phyloP scores from a whole-genome alignment of 1,140 invertebrate genomes.

The Trichogramma pretiosum region DNA sequence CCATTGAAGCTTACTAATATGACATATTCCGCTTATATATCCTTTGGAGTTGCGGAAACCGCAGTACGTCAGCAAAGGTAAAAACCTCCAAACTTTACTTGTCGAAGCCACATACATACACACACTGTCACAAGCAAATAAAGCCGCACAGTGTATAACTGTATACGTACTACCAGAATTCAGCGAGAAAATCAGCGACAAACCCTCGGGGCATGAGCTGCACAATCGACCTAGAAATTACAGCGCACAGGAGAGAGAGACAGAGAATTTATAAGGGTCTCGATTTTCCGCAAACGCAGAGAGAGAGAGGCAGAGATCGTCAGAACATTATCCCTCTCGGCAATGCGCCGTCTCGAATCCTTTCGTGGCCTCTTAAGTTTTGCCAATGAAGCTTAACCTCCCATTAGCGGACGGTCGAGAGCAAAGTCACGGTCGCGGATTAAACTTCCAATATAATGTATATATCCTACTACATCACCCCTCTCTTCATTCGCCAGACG shows the following conservation, averaged over 20 bases:
- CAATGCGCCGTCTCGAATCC: too few species aligned
- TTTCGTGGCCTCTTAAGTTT: too few species aligned
- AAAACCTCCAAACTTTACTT: too few species aligned
- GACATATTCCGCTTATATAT: too few species aligned
- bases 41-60: too few species aligned
- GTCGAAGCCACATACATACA: too few species aligned
- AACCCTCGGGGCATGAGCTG: background rate
- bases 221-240: constrained; percentile 10
- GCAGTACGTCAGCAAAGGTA: too few species aligned
- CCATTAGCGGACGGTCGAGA: constrained; percentile 37
- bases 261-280: constrained; percentile 11
- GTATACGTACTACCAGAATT: background rate
- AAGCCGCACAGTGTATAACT: too few species aligned
- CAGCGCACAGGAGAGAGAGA: background rate
- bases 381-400: constrained; percentile 42
- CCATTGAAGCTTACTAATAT: too few species aligned
- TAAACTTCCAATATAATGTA: too few species aligned
- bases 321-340: background rate
- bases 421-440: constrained; percentile 23
- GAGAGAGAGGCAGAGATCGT: constrained; percentile 1
- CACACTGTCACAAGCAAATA: too few species aligned
- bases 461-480: constrained; percentile 1
- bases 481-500: constrained; percentile 7
- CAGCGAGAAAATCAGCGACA: background rate
- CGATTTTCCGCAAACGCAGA: constrained; percentile 10